Evolutionary conservation across 2,797 vertebrate genomes (phyloP), one percentile per base, ranked within the genome.

Genomic region (Sebastes hubbsi): DNA sequence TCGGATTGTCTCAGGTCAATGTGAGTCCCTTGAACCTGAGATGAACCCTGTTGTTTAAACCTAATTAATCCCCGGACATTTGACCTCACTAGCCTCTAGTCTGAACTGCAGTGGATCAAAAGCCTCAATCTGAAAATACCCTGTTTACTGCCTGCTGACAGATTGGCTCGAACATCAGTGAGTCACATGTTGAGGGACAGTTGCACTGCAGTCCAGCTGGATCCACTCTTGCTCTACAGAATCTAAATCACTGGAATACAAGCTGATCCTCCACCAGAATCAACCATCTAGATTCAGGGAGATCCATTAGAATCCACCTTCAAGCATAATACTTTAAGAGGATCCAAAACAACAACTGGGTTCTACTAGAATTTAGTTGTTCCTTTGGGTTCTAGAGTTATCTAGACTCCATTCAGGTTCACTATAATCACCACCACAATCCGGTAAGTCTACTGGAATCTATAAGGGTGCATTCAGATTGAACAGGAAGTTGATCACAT

Each of bases 21-120:
- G 38, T 20, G 18, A 49, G 46, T 46, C 14, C 38, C 25, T 14
- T 72, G 30, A 55, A 67, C 61, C 24, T 55, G 20, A 73, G 24
- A 3, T 71, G 56, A 81, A 68, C 65, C 59, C 29, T 58, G n/a
- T 12, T 65, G 9, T 36, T 77, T 69, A 84, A 79, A 54, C 75
- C 62, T 55, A 13, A 72, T 75, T 65, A 69, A 84, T 78, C 68
- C 60, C 5, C 2, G 70, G 55, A 77, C 49, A 6, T 78, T 81
- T 61, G 38, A 46, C 38, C 38, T 46, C 38, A 46, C 38, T 46
- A 46, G 38, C 38, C 38, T 46, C 38, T 14, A 16, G 38, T 46
- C 14, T 46, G 38, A 77, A 27, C 25, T 59, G 38, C 67, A 69
- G 32, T 73, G 73, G 74, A 69, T 70, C 38, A 42, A 42, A 42